Conservation (phyloP, 1,140 invertebrate genomes). For the Paraescarpia echinospica region DNA sequence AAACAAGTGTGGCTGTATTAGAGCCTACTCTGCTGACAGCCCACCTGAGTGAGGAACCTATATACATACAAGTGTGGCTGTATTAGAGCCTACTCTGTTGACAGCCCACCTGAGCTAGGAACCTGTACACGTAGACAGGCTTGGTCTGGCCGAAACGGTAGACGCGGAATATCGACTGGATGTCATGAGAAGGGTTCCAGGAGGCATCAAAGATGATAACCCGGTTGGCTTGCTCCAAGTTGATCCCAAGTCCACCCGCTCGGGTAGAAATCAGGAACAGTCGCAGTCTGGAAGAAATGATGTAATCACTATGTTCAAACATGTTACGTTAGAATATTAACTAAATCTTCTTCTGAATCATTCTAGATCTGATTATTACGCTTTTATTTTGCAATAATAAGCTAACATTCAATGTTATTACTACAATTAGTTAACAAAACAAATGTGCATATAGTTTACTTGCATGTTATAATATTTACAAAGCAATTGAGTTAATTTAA, state of each 20-base stretch:
- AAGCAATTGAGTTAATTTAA: too few species aligned
- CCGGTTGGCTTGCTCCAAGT: constrained; percentile 93
- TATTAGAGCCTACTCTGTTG: too few species aligned
- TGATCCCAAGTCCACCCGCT: constrained; percentile 87
- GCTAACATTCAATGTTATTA: too few species aligned
- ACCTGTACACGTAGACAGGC: constrained; percentile 93
- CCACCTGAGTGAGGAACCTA: too few species aligned
- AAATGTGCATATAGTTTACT: too few species aligned
- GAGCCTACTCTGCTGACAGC: too few species aligned
- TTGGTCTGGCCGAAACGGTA: constrained; percentile 86
- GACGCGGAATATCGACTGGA: constrained; percentile 96
- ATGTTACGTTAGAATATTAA: background rate
- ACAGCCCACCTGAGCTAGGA: constrained; percentile 67
- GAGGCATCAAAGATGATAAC: constrained; percentile 98
- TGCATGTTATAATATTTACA: too few species aligned
- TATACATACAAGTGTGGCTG: too few species aligned
- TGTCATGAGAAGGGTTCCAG: constrained; percentile 97
- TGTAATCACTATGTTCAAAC: background rate
- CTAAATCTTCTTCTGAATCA: background rate
- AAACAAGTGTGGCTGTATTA: too few species aligned
- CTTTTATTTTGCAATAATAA: too few species aligned
- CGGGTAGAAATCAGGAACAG: constrained; percentile 74
- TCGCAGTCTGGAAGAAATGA: constrained; percentile 14
- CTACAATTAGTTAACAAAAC: too few species aligned
- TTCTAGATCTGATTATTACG: background rate